Conservation (phyloP, 2,888 invertebrate species). For the Meandrusa payeni region DNA sequence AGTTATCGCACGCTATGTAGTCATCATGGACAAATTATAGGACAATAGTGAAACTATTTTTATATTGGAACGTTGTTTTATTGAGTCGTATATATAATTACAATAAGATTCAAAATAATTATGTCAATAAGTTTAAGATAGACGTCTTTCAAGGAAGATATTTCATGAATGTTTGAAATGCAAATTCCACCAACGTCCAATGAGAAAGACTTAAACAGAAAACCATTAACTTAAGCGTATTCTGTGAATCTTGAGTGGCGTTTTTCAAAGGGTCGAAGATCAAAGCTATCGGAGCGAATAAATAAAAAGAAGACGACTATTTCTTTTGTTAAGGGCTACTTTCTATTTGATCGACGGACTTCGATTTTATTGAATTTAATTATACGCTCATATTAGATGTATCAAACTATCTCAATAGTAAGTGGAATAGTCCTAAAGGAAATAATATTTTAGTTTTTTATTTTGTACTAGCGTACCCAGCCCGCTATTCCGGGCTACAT, state of each 20-base stretch:
- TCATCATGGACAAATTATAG: too few relatives aligned
- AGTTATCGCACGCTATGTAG: too few relatives aligned
- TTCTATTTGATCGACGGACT: constrained; percentile 37
- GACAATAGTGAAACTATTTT: too few relatives aligned
- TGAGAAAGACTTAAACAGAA: constrained; percentile 38
- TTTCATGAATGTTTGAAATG: constrained; percentile 35
- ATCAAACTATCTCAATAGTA: too few relatives aligned
- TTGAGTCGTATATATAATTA: too few relatives aligned
- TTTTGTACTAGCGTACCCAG: too few relatives aligned
- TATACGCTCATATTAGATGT: too few relatives aligned
- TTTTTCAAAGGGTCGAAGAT: constrained; percentile 55
- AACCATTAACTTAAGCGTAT: constrained; percentile 47
- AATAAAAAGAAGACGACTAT: constrained; percentile 45
- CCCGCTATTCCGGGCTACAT: too few relatives aligned
- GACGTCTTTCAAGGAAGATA: constrained; percentile 28
- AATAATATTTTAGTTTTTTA: too few relatives aligned
- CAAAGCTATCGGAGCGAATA: constrained; percentile 56
- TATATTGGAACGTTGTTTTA: too few relatives aligned
- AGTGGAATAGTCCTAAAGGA: too few relatives aligned
- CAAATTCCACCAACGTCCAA: constrained; percentile 39
- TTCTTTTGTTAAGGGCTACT: constrained; percentile 41
- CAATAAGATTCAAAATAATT: constrained; percentile 16
- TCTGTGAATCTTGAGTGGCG: constrained; percentile 48
- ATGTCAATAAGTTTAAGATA: constrained; percentile 26
- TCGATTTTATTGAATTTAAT: constrained; percentile 34